Base-by-base conservation (phyloP, 2,888 invertebrate genomes). In the Eupithecia subfuscata region DNA sequence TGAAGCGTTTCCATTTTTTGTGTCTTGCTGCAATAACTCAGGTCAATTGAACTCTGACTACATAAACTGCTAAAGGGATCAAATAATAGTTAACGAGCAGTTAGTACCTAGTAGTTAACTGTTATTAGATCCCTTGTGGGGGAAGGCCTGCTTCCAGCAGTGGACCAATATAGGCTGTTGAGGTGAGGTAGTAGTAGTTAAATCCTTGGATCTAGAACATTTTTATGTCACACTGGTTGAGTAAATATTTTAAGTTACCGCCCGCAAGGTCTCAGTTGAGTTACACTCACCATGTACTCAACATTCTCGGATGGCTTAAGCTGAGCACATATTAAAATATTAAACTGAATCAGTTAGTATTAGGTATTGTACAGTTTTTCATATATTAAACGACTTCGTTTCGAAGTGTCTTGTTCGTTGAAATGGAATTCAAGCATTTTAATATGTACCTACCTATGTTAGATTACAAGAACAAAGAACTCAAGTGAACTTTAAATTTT, bases 401-500 rank as follows among this genome's bases (percentile, higher is more conserved):
- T 48, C 16, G 18, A 18, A 11, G n/a, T 52, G n/a, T 52, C n/a
- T n/a, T 52, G 0, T n/a, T 9, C 52, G 2, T 9, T 52, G n/a
- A 18, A 48, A 48, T 48, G 16, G 18, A 18, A n/a, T 9, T n/a
- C 52, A 52, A 52, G n/a, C 8, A 48, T 43, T 5, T 48, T 48
- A 9, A 40, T 37, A 0, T 37, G 9, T 30, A 30, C 30, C 30
- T 30, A 16, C 6, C 1, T 48, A 18, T 48, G 48, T 48, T n/a
- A 76, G 69, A 80, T 74, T 77, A 76, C 70, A 71, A 30, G 70
- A 74, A 77, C 71, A 72, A 78, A 74, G 73, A 74, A 68, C 14
- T 73, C 74, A 79, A 78, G 80, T 79, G 78, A 82, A 75, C 78
- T 69, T 69, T 9, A 75, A 79, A 79, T 77, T 74, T 90, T 91